Evolutionary conservation across 2,888 invertebrate genomes (phyloP), one percentile per base, ranked within the genome.

Genomic region (Coenonympha glycerion): DNA sequence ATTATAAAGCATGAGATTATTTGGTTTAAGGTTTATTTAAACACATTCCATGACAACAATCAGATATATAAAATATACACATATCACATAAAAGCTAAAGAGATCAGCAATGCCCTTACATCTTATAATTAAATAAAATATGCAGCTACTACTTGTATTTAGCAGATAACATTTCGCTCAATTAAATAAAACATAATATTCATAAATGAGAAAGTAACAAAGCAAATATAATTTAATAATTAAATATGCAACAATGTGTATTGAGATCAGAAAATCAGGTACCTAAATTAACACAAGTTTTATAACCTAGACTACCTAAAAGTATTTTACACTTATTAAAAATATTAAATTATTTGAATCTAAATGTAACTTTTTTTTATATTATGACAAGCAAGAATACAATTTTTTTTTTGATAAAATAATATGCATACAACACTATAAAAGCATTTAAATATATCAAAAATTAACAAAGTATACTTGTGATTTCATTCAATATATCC

Each of bases 401-500:
- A 16, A 9, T 15, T 2, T 4, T 24, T 3, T 9, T 9, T 26
- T n/a, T n/a, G n/a, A n/a, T n/a, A n/a, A 2, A 9, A 26, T 9
- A 26, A 9, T 9, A 26, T 26, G 6, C 6, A 33, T 16, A 33
- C 15, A 15, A 13, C 15, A 33, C 15, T 8, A 30, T 9, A 13
- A n/a, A n/a, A n/a, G n/a, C n/a, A n/a, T n/a, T n/a, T n/a, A n/a
- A n/a, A n/a, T n/a, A n/a, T n/a, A n/a, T n/a, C n/a, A n/a, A 21
- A 39, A 37, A 24, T 28, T 51, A 22, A 36, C 6, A 18, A 16
- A 55, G 46, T n/a, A 58, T 55, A 21, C 26, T 24, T 49, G 56
- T 60, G 22, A 62, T 54, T 56, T 76, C 68, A 45, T 73, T 57
- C 22, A 74, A 67, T 5, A 73, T 60, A 37, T 61, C 51, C 45